Evolutionary conservation across 1,140 invertebrate genomes (phyloP).

Genomic region (Rhagoletis pomonella): DNA sequence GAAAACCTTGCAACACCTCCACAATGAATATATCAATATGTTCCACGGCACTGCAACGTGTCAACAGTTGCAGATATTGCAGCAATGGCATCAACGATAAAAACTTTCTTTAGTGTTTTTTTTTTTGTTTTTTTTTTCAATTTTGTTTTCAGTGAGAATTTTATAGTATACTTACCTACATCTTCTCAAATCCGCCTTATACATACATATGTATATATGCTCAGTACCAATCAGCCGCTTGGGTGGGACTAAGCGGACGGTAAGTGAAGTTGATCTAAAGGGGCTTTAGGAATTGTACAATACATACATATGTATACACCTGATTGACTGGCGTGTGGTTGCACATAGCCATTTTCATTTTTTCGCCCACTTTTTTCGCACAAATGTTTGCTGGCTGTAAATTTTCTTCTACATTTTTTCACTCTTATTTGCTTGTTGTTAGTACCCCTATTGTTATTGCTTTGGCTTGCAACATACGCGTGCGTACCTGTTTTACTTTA

Average conservation of each 20-base stretch:
- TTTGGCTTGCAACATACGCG: background rate
- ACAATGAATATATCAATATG: background rate
- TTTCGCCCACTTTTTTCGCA: background rate
- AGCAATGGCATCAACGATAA: background rate
- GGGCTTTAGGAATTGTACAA: slow-evolving; percentile 1
- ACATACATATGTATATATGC: background rate
- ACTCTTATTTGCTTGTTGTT: slow-evolving; percentile 34
- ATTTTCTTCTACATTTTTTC: slow-evolving; percentile 1
- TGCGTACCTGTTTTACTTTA: slow-evolving; percentile 55
- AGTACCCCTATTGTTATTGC: background rate
- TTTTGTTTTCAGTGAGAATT: slow-evolving; percentile 8
- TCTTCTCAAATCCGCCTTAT: background rate
- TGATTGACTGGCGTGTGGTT: slow-evolving; percentile 17
- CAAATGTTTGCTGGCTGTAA: background rate
- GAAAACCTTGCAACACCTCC: slow-evolving; percentile 46
- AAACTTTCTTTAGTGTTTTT: slow-evolving; percentile 13
- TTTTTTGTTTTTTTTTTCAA: background rate
- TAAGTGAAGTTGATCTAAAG: background rate
- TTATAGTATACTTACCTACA: background rate
- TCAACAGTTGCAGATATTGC: slow-evolving; percentile 9
- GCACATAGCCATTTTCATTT: slow-evolving; percentile 34
- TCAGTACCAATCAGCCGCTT: background rate
- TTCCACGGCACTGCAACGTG: background rate
- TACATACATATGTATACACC: background rate
- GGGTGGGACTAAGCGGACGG: background rate